Conservation (phyloP, 1,140 invertebrate species). For the Drosophila ohnishii region DNA sequence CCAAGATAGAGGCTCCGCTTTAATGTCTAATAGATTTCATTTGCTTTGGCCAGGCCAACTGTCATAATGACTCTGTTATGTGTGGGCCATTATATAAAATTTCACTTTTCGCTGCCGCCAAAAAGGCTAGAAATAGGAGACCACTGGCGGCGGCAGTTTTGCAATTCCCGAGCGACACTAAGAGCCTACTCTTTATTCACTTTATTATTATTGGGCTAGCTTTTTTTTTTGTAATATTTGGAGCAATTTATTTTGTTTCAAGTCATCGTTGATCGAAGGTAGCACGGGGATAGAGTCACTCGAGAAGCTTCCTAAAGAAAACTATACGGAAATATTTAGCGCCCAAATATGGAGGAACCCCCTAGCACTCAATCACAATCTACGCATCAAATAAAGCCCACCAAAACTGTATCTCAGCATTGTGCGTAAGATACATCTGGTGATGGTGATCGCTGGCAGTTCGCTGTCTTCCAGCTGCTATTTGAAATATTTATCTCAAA, state of each 20-base stretch:
- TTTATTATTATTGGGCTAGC: not conserved
- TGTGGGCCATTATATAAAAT: conserved; percentile 72
- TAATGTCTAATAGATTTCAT: conserved; percentile 73
- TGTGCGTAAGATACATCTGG: conserved; percentile 24
- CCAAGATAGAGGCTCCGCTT: conserved; percentile 32
- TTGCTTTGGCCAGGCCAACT: conserved; percentile 67
- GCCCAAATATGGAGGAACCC: conserved; percentile 3
- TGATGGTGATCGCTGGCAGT: not conserved
- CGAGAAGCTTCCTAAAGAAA: not conserved
- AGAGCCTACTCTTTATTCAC: conserved; percentile 15
- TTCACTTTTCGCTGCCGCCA: conserved; percentile 62
- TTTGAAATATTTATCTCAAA: conserved; percentile 38
- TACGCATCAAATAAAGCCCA: conserved; percentile 16
- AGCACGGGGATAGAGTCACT: not conserved
- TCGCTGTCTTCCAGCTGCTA: conserved; percentile 20
- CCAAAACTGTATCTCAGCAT: conserved; percentile 21
- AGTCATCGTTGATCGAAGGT: not conserved
- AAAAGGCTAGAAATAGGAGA: conserved; percentile 54
- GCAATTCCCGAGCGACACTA: conserved; percentile 40
- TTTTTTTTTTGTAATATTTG: not conserved
- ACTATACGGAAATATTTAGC: conserved; percentile 8
- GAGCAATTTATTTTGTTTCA: not conserved
- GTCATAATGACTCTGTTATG: conserved; percentile 77
- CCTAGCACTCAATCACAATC: conserved; percentile 13
- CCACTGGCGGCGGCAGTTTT: conserved; percentile 46